Conservation (phyloP, 2,113 vertebrate genomes). For the Triplophysa tibetana region DNA sequence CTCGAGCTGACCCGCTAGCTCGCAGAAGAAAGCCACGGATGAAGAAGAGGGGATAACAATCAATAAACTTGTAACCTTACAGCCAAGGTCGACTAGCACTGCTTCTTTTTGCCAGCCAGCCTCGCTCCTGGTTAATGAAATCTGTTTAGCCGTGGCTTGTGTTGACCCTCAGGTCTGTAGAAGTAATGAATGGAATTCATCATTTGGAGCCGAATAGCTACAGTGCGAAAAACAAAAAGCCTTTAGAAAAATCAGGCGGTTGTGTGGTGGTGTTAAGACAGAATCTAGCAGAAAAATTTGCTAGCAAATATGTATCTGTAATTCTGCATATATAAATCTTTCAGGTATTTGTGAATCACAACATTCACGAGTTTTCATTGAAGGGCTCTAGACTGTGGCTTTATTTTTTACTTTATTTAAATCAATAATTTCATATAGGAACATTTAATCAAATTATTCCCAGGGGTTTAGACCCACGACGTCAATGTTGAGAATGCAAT, state of each 20-base stretch:
- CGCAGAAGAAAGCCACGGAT: slow-evolving; percentile 35
- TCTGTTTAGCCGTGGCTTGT: slow-evolving; percentile 45
- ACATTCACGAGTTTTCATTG: neutral
- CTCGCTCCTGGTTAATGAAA: slow-evolving; percentile 52
- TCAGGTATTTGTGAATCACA: no score
- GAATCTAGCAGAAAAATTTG: neutral
- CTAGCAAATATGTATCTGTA: no score
- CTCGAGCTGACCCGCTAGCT: slow-evolving; percentile 48
- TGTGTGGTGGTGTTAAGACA: neutral
- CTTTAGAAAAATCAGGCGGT: slow-evolving; percentile 1
- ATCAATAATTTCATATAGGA: no score
- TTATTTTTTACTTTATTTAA: no score
- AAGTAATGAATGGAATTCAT: slow-evolving; percentile 44
- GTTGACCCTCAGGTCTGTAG: slow-evolving; percentile 39
- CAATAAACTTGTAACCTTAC: slow-evolving; percentile 60
- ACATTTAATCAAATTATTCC: no score
- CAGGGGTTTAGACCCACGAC: no score
- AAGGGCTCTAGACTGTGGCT: no score
- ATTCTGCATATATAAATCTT: no score
- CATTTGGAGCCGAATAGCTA: slow-evolving; percentile 19
- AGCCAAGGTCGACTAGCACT: slow-evolving; percentile 52
- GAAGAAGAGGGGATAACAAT: slow-evolving; percentile 33
- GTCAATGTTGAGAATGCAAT: no score
- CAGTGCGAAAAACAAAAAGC: slow-evolving; percentile 11
- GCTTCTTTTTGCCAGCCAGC: slow-evolving; percentile 26